Base-by-base conservation (phyloP, 2,113 vertebrate species). In the Onychorhynchus coronatus region DNA sequence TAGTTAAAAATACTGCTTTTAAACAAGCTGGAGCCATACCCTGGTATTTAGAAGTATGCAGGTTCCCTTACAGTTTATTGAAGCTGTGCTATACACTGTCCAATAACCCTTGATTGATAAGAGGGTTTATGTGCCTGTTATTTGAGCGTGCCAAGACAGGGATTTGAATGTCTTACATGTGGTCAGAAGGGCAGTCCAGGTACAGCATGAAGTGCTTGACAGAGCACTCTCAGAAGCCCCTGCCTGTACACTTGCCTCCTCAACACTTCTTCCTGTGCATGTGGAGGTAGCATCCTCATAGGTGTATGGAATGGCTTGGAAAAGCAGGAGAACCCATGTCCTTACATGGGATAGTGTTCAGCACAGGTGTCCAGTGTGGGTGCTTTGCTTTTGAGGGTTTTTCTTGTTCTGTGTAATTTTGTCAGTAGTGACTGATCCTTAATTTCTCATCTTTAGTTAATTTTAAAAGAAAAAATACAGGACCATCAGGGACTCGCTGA, bases 391-490 rank as follows among this genome's bases (percentile, higher is more conserved):
- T 10, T 33, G 27, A n/a, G 4, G 42, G 5, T 6, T 58, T 71
- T 71, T 33, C 31, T 56, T 33, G 1, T 68, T 53, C 35, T 8
- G 30, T 33, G 21, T 50, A 28, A 1, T 7, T 70, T 52, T 47
- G 39, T 21, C 30, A 46, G 25, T 42, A 39, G 14, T 88, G 58
- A 15, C n/a, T 58, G 53, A 61, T 72, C 41, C 12, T 53, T 56
- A 25, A 56, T 81, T 89, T 71, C 31, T 56, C 58, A 62, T 82
- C 42, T 63, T 73, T 9, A 65, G 10, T 56, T 55, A 65, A 53
- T 74, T 81, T 63, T 24, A 70, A 70, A 67, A 88, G 46, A 80
- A 84, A 80, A 84, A 74, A 76, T 22, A 55, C 16, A 74, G n/a
- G 49, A 56, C 33, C n/a, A 11, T 52, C 31, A 68, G 41, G 4